A percentile compares a stretch with the other conserved stretches of the same genome.
phyloP scores from a whole-genome alignment of 2,113 vertebrate species.

The Diglossa brunneiventris region DNA sequence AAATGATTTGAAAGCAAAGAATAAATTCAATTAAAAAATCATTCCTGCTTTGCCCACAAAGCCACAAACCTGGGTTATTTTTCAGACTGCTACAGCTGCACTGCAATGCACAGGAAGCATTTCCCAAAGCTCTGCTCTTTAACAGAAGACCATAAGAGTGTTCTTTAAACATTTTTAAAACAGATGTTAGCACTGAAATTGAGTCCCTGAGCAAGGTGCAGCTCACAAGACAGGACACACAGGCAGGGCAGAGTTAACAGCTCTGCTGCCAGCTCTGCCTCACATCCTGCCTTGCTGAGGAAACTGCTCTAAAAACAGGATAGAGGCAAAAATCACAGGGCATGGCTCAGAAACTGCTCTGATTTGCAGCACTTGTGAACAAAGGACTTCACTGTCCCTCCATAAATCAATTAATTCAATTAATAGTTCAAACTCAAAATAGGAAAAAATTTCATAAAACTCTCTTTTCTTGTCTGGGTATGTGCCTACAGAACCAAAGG shows the following conservation, averaged over 20 bases:
- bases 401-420: neutral
- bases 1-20: conserved; percentile 3
- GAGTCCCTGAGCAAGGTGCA: neutral
- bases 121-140: neutral
- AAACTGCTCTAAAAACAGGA: conserved; percentile 60
- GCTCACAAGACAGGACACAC: neutral
- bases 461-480: neutral
- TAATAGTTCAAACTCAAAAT: neutral
- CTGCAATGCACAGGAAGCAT: neutral
- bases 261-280: conserved; percentile 19
- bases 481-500: neutral
- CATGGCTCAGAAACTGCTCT: neutral
- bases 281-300: conserved; percentile 56
- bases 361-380: neutral
- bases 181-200: neutral
- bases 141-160: neutral
- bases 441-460: neutral
- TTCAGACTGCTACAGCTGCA: neutral
- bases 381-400: neutral
- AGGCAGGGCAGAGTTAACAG: neutral
- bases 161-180: neutral
- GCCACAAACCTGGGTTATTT: neutral
- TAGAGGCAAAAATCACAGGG: neutral
- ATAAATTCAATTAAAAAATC: neutral
- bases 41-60: neutral